These are phyloP conservation scores for Strix aluco DNA, from an alignment of 2,113 vertebrate species.

Conservation along the genomic window DNA sequence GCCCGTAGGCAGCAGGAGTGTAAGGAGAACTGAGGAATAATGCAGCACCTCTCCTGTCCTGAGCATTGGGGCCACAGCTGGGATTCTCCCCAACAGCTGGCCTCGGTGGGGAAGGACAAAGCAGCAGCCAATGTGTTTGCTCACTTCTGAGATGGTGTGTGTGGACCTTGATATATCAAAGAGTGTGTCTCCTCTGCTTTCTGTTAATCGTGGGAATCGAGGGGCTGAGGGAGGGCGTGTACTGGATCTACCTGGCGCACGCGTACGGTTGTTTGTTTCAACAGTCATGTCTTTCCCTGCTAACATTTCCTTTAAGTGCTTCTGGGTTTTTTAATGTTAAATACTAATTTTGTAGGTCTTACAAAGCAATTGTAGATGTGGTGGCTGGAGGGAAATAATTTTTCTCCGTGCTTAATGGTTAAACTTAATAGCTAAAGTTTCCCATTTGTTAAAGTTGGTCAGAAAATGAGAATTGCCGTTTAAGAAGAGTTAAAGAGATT, in stretches of 20 bases:
- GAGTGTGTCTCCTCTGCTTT: not conserved
- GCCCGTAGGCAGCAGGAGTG: rapidly evolving
- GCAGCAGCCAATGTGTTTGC: not conserved
- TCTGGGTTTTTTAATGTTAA: constrained; percentile 30
- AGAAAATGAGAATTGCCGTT: constrained; percentile 14
- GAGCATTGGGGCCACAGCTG: not conserved
- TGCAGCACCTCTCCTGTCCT: not conserved
- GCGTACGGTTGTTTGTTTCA: not conserved
- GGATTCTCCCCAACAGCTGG: not conserved
- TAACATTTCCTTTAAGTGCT: not conserved
- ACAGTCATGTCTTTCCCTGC: not conserved
- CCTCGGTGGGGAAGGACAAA: not conserved
- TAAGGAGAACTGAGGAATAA: not conserved
- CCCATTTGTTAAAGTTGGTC: not conserved
- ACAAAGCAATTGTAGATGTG: constrained; percentile 35
- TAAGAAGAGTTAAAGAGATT: not conserved
- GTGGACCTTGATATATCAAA: not conserved
- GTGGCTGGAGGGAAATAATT: constrained; percentile 33
- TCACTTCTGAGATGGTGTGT: not conserved
- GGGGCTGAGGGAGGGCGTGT: not conserved
- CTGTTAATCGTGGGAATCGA: not conserved
- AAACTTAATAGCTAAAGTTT: constrained; percentile 42
- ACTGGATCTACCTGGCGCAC: not conserved
- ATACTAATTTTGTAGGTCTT: constrained; percentile 36
- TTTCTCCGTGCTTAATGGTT: constrained; percentile 1